phyloP scores from a whole-genome alignment of 2,797 vertebrate species.

The Lutjanus campechanus region DNA sequence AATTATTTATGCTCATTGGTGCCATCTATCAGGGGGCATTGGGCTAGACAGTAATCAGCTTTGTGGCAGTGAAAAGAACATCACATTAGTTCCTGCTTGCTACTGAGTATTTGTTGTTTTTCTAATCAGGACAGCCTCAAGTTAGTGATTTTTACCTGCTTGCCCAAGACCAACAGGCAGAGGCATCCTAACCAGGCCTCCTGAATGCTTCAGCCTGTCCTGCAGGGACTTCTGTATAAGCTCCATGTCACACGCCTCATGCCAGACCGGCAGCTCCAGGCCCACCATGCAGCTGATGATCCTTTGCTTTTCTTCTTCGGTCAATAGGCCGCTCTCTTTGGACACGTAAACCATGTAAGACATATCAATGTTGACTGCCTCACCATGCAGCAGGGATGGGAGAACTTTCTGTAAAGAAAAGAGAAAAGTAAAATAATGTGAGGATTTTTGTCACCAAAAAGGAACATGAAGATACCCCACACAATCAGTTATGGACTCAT shows the following conservation, averaged over 20 bases:
- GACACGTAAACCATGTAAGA: constrained; percentile 89
- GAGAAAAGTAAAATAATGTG: neutral
- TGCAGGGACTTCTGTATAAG: constrained; percentile 85
- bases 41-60: too few species aligned
- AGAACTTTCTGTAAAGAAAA: constrained; percentile 81
- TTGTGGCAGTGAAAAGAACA: neutral
- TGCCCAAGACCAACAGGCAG: constrained; percentile 85
- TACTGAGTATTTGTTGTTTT: neutral
- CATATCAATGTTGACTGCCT: constrained; percentile 90
- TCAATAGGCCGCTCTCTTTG: constrained; percentile 76
- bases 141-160: constrained; percentile 78
- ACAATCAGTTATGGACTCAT: neutral
- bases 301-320: constrained; percentile 78
- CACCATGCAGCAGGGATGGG: constrained; percentile 87
- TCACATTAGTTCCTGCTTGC: neutral
- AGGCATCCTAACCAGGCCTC: constrained; percentile 86
- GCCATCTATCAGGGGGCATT: too few species aligned
- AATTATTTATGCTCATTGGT: too few species aligned
- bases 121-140: neutral
- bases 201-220: constrained; percentile 87
- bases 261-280: constrained; percentile 89
- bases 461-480: neutral
- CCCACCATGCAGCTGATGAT: constrained; percentile 87
- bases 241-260: constrained; percentile 80
- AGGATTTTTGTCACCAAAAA: neutral